Evolutionary conservation across 2,113 vertebrate genomes (phyloP), one percentile per base, ranked within the genome.

Genomic region (Kryptolebias marmoratus): DNA sequence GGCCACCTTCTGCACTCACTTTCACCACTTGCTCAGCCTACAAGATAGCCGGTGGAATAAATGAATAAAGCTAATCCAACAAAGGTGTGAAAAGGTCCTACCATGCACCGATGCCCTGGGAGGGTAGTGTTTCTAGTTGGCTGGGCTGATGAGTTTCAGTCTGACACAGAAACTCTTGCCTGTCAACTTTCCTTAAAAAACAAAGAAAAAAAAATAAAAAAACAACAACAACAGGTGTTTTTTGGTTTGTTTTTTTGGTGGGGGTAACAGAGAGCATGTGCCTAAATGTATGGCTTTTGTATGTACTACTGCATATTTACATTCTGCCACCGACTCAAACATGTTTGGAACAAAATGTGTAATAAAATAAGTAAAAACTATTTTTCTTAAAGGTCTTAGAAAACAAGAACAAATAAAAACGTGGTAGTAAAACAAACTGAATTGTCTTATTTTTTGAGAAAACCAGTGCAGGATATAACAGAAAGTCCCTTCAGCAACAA

Each of bases 191-290:
- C 56, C 28, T 42, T 42, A 8, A 42, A 42, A 42, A 42, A 42
- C 5, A 10, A 2, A 42, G 73, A 70, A 72, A 57, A 18, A n/a
- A 50, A 50, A 50, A 8, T 8, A 1, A 1, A 5, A 2, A 47
- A 22, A 22, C 22, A 47, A 47, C 45, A 47, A 47, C 12, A 67
- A 71, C 87, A 91, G 84, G 84, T 86, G 81, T 89, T 73, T 79
- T 22, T 22, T 22, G 22, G 22, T 22, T 22, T 22, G 22, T 42
- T 86, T 73, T 56, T 77, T 73, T 61, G 49, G 63, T 32, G n/a
- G 32, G 22, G 18, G 61, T 62, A 68, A 60, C 66, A 18, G 14
- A 61, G 12, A 54, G 30, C 15, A 62, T 56, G 52, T 36, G 47
- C 22, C 18, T 31, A 52, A 44, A 31, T 49, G 56, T 1, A 42